These are phyloP conservation scores for Stichopus chloronotus DNA, from an alignment of 35 echinoderm and acorn worm genomes.

Conservation along the genomic window DNA sequence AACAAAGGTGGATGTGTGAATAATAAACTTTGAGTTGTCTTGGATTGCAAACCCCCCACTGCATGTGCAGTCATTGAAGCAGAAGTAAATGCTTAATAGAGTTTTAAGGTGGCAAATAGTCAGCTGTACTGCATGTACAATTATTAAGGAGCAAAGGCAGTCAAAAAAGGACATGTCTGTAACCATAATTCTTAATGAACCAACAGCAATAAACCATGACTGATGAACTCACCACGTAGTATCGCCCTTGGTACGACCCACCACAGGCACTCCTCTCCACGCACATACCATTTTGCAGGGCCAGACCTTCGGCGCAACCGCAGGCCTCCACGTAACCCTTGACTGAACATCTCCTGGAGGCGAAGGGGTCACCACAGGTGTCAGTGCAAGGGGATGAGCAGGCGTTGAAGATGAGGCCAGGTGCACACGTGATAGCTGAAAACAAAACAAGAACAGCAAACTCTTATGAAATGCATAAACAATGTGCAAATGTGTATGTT, in stretches of 20 bases:
- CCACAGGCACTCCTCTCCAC: slow-evolving; percentile 24
- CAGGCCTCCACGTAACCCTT: slow-evolving; percentile 46
- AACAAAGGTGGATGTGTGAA: too few relatives aligned
- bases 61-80: too few relatives aligned
- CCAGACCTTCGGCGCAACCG: slow-evolving; percentile 57
- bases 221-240: slow-evolving; percentile 34
- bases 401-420: slow-evolving; percentile 53
- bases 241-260: slow-evolving; percentile 30
- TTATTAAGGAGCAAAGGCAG: too few relatives aligned
- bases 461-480: too few relatives aligned
- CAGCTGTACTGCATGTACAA: too few relatives aligned
- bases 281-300: slow-evolving; percentile 34
- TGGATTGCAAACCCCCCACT: too few relatives aligned
- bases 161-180: too few relatives aligned
- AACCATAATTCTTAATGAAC: too few relatives aligned
- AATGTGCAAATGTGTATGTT: too few relatives aligned
- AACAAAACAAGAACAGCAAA: not conserved
- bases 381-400: slow-evolving; percentile 28
- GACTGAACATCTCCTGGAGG: slow-evolving; percentile 28
- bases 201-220: not conserved
- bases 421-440: slow-evolving; percentile 28
- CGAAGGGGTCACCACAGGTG: slow-evolving; percentile 42
- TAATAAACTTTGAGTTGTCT: too few relatives aligned
- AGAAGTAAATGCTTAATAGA: too few relatives aligned
- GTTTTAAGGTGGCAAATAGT: too few relatives aligned